These are phyloP conservation scores for Conchocele bisecta DNA, from an alignment of 2,888 invertebrate species.

Conservation along the genomic window DNA sequence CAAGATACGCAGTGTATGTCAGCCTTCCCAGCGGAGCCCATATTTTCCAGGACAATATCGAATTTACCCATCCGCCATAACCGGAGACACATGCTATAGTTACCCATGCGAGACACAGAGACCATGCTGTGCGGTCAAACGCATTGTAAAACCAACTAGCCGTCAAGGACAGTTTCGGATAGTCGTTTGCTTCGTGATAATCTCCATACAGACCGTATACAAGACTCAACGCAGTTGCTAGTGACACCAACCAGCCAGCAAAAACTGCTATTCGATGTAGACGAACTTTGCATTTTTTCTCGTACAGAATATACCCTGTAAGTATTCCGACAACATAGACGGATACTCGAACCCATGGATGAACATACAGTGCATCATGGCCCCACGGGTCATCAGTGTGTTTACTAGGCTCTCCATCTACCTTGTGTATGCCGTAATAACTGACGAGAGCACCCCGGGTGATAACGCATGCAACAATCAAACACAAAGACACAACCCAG, in stretches of 20 bases:
- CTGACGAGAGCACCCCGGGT: slow-evolving; percentile 5
- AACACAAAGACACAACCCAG: background rate
- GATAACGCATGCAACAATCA: slow-evolving; percentile 21
- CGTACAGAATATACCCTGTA: slow-evolving; percentile 79
- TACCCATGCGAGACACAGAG: slow-evolving; percentile 84
- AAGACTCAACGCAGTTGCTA: slow-evolving; percentile 61
- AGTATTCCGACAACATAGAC: slow-evolving; percentile 83
- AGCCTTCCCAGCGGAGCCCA: slow-evolving; percentile 94
- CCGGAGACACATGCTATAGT: slow-evolving; percentile 84
- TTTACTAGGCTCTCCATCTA: slow-evolving; percentile 9
- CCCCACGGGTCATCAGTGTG: slow-evolving; percentile 44
- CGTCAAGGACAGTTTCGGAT: slow-evolving; percentile 49
- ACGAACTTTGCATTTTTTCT: slow-evolving; percentile 55
- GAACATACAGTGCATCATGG: slow-evolving; percentile 73
- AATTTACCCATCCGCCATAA: slow-evolving; percentile 88
- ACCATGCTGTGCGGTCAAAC: slow-evolving; percentile 83
- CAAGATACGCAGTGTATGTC: slow-evolving; percentile 95
- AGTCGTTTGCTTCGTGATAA: slow-evolving; percentile 65
- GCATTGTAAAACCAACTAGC: slow-evolving; percentile 80
- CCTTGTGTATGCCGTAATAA: slow-evolving; percentile 29
- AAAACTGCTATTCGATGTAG: slow-evolving; percentile 50
- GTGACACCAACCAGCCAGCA: slow-evolving; percentile 71
- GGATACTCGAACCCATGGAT: slow-evolving; percentile 82
- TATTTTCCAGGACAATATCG: slow-evolving; percentile 90
- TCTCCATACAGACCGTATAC: slow-evolving; percentile 78